These are phyloP conservation scores for Gnatocerus cornutus DNA, from an alignment of 2,888 invertebrate species.

Conservation along the genomic window DNA sequence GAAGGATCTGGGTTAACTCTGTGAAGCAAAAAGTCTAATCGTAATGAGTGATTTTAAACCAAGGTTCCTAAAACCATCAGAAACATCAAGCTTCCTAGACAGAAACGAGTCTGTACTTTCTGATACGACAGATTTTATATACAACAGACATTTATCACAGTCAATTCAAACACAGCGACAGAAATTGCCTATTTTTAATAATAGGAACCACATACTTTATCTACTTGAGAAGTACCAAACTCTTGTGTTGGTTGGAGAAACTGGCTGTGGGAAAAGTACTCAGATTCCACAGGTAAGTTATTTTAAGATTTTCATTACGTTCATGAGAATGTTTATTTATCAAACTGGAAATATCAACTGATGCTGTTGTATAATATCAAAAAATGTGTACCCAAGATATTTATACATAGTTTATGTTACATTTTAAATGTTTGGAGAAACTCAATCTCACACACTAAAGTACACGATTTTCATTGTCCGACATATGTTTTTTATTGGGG, in stretches of 20 bases:
- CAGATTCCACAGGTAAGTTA: constrained; percentile 91
- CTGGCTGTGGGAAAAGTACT: constrained; percentile 97
- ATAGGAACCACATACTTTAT: constrained; percentile 90
- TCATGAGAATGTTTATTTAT: not conserved
- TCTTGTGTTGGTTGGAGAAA: constrained; percentile 92
- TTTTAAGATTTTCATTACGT: not conserved
- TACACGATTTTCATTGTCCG: too few relatives aligned
- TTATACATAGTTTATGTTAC: too few relatives aligned
- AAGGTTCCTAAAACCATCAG: constrained; percentile 68
- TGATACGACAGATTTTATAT: constrained; percentile 77
- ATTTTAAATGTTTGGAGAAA: too few relatives aligned
- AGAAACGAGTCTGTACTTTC: constrained; percentile 63
- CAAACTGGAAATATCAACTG: not conserved
- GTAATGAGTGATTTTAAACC: constrained; percentile 70
- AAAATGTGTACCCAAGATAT: too few relatives aligned
- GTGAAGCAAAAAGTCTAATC: constrained; percentile 32
- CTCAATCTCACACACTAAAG: too few relatives aligned
- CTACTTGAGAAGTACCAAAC: constrained; percentile 92
- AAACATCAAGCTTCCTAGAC: constrained; percentile 68
- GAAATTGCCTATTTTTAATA: constrained; percentile 89
- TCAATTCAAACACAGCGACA: constrained; percentile 90
- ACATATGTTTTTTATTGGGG: too few relatives aligned
- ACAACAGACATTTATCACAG: constrained; percentile 88
- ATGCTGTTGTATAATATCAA: too few relatives aligned
- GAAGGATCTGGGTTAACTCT: constrained; percentile 3